Evolutionary conservation across 2,888 invertebrate species (phyloP).

Genomic region (Trachelus tabidus): DNA sequence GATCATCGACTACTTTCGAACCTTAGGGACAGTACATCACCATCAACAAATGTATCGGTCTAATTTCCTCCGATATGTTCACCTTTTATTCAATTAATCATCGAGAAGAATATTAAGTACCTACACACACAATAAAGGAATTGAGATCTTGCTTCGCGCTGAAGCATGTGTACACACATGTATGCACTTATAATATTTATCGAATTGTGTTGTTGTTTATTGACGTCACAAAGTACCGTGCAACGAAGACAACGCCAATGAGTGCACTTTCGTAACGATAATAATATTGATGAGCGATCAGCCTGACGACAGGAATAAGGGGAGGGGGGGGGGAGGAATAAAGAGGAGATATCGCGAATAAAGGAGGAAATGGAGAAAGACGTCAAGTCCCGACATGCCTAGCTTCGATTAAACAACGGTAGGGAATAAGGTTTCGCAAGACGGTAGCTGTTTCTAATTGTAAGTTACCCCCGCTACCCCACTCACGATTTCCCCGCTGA

Average conservation of each 20-base stretch:
- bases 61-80: neutral
- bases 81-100: neutral
- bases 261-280: slow-evolving; percentile 9
- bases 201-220: no score
- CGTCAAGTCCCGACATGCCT: slow-evolving; percentile 60
- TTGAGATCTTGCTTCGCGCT: no score
- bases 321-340: slow-evolving; percentile 11
- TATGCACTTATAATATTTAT: no score
- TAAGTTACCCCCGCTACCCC: no score
- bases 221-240: no score
- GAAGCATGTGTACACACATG: no score
- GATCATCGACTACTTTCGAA: neutral
- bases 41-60: neutral
- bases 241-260: no score
- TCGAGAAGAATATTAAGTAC: neutral
- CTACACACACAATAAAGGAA: no score
- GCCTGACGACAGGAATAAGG: slow-evolving; percentile 36
- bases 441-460: no score
- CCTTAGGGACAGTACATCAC: neutral
- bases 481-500: slow-evolving; percentile 30
- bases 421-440: slow-evolving; percentile 52
- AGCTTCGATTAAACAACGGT: slow-evolving; percentile 62
- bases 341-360: slow-evolving; percentile 22
- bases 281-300: slow-evolving; percentile 29
- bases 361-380: slow-evolving; percentile 60